Percentiles rank a stretch among this genome's conserved stretches.
Evolutionary conservation across 92 coral and sea anemone species (phyloP).

Genomic region (Micromussa lordhowensis): DNA sequence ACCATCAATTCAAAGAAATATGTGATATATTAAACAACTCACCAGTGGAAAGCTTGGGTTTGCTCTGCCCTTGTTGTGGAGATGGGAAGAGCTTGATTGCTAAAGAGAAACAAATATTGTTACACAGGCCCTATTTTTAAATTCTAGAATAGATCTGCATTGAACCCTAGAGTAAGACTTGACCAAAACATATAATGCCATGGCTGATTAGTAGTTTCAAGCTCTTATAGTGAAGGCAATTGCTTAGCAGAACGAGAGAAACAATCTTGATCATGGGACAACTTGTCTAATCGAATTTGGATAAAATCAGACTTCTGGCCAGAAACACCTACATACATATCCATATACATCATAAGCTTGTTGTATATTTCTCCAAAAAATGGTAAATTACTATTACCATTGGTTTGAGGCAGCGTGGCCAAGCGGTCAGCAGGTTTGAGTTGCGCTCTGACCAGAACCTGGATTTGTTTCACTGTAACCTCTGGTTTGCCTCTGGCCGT

Average conservation of each 20-base stretch:
- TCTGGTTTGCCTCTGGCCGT: no score
- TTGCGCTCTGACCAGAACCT: no score
- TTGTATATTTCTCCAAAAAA: no score
- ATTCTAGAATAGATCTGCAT: not conserved
- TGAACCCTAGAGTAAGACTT: not conserved
- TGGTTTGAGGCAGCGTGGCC: no score
- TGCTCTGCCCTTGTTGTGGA: conserved; percentile 99
- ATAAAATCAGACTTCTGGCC: not conserved
- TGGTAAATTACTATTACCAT: no score
- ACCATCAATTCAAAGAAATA: not conserved
- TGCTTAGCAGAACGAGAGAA: not conserved
- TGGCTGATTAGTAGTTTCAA: not conserved
- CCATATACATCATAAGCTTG: no score
- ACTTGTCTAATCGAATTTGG: not conserved
- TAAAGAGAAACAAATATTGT: conserved; percentile 23
- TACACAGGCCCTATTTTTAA: not conserved
- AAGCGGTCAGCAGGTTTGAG: no score
- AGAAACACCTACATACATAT: not conserved
- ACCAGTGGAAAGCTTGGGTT: conserved; percentile 99
- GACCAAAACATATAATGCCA: no score
- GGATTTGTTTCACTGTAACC: no score
- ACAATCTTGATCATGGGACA: not conserved
- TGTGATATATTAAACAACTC: conserved; percentile 7
- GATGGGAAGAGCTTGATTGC: conserved; percentile 90
- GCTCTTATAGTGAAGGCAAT: not conserved